Percentiles rank a stretch among this genome's conserved stretches.
Conservation (phyloP, 2,797 vertebrate species). For the Premnoplex brunnescens region DNA sequence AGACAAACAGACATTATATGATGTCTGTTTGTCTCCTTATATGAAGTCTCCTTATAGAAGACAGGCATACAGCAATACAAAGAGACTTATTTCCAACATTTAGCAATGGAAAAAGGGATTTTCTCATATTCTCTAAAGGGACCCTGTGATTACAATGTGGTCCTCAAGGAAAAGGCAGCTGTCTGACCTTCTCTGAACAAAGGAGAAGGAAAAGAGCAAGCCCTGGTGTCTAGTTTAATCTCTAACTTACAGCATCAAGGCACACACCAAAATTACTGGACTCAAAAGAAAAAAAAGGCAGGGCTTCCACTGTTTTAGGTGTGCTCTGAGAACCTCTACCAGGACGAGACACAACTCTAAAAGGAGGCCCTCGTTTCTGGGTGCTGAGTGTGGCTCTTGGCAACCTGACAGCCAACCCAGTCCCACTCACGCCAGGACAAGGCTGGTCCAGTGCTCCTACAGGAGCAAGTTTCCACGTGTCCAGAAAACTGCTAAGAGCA, state of each 20-base stretch:
- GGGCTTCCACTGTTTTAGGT: neutral
- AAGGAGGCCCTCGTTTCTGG: neutral
- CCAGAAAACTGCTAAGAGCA: neutral
- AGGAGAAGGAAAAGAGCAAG: rapidly evolving
- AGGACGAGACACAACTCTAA: rapidly evolving
- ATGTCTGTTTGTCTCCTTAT: neutral
- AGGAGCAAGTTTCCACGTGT: neutral
- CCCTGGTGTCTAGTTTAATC: neutral
- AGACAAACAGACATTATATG: neutral
- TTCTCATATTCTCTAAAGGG: neutral
- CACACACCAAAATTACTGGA: neutral
- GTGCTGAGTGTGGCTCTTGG: neutral
- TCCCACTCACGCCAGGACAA: rapidly evolving
- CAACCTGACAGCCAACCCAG: rapidly evolving
- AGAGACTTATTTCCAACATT: neutral
- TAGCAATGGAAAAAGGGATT: neutral
- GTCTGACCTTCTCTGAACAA: neutral
- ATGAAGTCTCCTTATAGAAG: neutral
- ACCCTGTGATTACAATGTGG: rapidly evolving
- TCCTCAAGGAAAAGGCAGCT: neutral
- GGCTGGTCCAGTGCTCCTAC: neutral
- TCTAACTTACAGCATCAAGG: neutral
- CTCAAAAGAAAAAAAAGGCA: neutral
- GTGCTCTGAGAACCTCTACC: neutral
- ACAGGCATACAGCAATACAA: neutral